Percentiles rank a stretch among this genome's conserved stretches.
Conservation (phyloP, 2,888 invertebrate species). For the Horisme vitalbata region DNA sequence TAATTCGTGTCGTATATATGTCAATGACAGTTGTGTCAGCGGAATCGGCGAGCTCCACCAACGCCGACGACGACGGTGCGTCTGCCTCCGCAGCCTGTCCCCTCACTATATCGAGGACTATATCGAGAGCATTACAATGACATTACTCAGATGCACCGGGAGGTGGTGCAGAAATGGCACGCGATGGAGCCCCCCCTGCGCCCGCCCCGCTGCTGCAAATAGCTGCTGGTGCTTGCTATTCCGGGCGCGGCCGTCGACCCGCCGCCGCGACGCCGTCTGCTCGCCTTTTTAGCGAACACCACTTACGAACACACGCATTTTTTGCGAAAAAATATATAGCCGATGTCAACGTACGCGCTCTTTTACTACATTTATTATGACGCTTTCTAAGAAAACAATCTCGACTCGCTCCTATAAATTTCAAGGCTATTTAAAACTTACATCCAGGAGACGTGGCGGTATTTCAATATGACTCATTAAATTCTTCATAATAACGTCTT, state of each 20-base stretch:
- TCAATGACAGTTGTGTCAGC: constrained; percentile 30
- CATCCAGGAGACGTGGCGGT: constrained; percentile 24
- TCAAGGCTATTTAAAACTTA: constrained; percentile 31
- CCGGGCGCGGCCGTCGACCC: constrained; percentile 81
- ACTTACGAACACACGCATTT: constrained; percentile 71
- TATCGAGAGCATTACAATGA: constrained; percentile 81
- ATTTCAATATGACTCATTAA: constrained; percentile 31
- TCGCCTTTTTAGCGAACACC: constrained; percentile 78
- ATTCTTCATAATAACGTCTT: constrained; percentile 31
- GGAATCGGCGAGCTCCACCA: constrained; percentile 36
- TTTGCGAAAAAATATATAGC: constrained; percentile 69
- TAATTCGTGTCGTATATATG: constrained; percentile 36
- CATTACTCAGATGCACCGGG: constrained; percentile 83
- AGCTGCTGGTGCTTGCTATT: constrained; percentile 80
- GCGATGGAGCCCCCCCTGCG: constrained; percentile 65
- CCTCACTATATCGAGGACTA: constrained; percentile 68
- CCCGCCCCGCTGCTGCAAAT: constrained; percentile 75
- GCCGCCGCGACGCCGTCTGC: constrained; percentile 82
- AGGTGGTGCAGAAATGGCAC: constrained; percentile 81
- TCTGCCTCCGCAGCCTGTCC: constrained; percentile 56
- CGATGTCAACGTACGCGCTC: constrained; percentile 69
- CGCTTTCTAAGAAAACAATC: constrained; percentile 48
- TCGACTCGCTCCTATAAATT: constrained; percentile 43
- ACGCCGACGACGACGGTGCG: constrained; percentile 64
- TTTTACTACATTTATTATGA: constrained; percentile 53